Conservation (phyloP, 2,113 vertebrate species). For the Pelusios castaneus region DNA sequence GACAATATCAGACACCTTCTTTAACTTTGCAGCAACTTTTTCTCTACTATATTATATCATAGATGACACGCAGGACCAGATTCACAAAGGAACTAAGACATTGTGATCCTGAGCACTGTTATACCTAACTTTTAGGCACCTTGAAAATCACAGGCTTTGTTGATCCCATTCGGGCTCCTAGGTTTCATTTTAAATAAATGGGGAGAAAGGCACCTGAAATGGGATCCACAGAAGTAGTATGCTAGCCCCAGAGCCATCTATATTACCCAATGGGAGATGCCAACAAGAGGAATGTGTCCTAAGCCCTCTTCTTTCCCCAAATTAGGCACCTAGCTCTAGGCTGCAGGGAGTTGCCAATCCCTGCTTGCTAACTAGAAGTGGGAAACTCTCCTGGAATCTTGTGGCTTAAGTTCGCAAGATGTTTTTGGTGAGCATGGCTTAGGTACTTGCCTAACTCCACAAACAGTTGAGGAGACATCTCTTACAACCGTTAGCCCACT, state of each 20-base stretch:
- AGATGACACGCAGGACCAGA: neutral
- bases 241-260: no score
- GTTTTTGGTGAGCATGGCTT: neutral
- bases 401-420: neutral
- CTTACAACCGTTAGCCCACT: neutral
- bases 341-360: neutral
- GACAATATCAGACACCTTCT: neutral
- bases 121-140: neutral
- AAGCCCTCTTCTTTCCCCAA: neutral
- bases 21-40: neutral
- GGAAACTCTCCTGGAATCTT: neutral
- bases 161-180: neutral
- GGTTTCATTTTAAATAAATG: neutral
- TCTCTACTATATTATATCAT: neutral
- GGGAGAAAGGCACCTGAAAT: neutral
- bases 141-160: neutral
- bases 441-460: neutral
- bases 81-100: neutral
- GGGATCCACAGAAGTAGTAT: neutral
- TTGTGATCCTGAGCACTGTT: neutral
- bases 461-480: neutral
- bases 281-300: neutral
- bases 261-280: no score
- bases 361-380: neutral
- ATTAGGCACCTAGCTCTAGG: neutral